Conservation (phyloP, 2,888 invertebrate genomes). For the Auanema sp. region DNA sequence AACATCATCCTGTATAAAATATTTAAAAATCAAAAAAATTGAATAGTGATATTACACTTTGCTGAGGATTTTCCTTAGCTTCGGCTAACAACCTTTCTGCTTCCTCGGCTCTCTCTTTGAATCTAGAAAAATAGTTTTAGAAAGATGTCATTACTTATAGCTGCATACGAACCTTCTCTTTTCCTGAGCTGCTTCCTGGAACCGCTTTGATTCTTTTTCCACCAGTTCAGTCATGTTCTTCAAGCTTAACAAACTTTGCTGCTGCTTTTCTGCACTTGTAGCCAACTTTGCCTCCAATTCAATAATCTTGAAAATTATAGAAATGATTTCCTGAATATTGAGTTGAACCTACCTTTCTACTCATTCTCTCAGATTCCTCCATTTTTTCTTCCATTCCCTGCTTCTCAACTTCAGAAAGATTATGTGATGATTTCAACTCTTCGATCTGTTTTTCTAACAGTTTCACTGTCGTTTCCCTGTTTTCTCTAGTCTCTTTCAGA, state of each 20-base stretch:
- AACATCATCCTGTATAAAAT: slow-evolving; percentile 15
- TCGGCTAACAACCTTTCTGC: slow-evolving; percentile 5
- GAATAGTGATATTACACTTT: too few species aligned
- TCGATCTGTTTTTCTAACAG: slow-evolving; percentile 18
- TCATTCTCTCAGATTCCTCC: slow-evolving; percentile 20
- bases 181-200: slow-evolving; percentile 30
- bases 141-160: too few species aligned
- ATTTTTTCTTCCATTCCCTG: slow-evolving; percentile 19
- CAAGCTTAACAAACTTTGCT: not conserved
- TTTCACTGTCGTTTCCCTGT: slow-evolving; percentile 16
- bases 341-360: too few species aligned
- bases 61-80: not conserved
- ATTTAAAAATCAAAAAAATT: too few species aligned
- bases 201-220: slow-evolving; percentile 32
- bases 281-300: slow-evolving; percentile 1
- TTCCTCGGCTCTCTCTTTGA: not conserved
- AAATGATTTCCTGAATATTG: too few species aligned
- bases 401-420: slow-evolving; percentile 11
- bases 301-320: not conserved
- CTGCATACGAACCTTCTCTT: slow-evolving; percentile 12
- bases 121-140: too few species aligned
- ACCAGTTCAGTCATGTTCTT: slow-evolving; percentile 27
- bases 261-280: not conserved
- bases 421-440: slow-evolving; percentile 6
- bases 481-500: slow-evolving; percentile 17